Conservation (phyloP, 2,113 vertebrate species). For the Phalacrocorax aristotelis region DNA sequence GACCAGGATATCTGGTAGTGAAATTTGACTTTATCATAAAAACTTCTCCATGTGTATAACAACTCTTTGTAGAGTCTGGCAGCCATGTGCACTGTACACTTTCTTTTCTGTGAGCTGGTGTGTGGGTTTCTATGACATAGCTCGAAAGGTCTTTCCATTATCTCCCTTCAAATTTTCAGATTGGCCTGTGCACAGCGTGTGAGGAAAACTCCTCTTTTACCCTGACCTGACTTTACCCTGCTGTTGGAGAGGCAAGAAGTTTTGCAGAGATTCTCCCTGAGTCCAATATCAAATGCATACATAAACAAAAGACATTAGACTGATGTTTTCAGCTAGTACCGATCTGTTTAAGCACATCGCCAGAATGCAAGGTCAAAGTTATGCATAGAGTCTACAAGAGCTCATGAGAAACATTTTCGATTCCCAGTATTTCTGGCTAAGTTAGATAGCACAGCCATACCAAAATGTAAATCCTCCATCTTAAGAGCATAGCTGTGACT, state of each 20-base stretch:
- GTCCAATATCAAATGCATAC: background rate
- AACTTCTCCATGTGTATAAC: background rate
- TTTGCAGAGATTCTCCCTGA: background rate
- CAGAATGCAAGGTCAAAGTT: background rate
- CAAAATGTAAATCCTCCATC: background rate
- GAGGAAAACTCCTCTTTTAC: background rate
- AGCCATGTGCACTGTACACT: background rate
- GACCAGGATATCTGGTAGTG: background rate
- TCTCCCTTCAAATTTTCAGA: background rate
- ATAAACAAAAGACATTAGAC: background rate
- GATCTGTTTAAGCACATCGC: background rate
- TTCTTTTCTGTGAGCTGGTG: background rate
- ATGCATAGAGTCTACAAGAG: background rate
- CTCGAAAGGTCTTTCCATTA: background rate
- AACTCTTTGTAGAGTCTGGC: background rate
- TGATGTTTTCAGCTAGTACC: background rate
- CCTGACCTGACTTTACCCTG: too few relatives aligned
- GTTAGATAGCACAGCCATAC: background rate
- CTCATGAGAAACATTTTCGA: background rate
- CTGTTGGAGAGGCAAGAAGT: background rate
- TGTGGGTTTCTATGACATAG: background rate
- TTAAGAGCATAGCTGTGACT: background rate
- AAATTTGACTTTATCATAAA: background rate
- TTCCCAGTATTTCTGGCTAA: background rate
- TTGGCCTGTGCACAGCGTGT: background rate